Conservation (phyloP, 2,888 invertebrate species). For the Halictus quadricinctus region DNA sequence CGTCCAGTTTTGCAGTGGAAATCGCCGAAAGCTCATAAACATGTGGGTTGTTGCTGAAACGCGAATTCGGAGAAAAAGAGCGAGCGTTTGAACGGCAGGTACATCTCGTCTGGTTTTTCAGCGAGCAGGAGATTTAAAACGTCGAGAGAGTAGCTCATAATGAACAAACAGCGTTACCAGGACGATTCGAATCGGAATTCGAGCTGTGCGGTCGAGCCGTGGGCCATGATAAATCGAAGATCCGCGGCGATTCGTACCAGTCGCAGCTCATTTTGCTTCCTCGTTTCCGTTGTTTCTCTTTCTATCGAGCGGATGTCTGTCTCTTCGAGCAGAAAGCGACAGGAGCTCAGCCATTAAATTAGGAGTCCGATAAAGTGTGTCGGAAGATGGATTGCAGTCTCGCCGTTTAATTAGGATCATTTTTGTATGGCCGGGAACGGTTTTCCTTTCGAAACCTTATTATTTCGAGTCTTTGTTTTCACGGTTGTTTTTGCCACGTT, state of each 20-base stretch:
- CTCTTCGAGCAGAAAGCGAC: conserved; percentile 64
- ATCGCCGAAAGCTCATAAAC: conserved; percentile 12
- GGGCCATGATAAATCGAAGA: conserved; percentile 52
- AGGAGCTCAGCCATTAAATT: conserved; percentile 58
- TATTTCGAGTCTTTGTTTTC: neutral
- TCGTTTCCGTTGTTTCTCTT: conserved; percentile 59
- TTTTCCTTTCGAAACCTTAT: conserved; percentile 21
- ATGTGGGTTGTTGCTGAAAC: neutral
- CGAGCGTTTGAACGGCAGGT: neutral
- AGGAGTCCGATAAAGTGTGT: conserved; percentile 55
- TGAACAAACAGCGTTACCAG: neutral
- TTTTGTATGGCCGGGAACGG: neutral
- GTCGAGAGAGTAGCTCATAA: neutral
- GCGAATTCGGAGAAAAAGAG: neutral
- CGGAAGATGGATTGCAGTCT: conserved; percentile 42
- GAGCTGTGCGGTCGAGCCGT: neutral
- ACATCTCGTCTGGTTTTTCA: neutral
- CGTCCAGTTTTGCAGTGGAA: conserved; percentile 26
- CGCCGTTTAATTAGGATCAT: conserved; percentile 44
- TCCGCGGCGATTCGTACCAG: conserved; percentile 57
- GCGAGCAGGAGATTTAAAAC: neutral
- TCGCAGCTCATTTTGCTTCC: conserved; percentile 44
- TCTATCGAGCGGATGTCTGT: conserved; percentile 57
- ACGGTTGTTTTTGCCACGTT: neutral
- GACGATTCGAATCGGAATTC: neutral